These are phyloP conservation scores for Cavia porcellus DNA, from an alignment of 2,113 vertebrate genomes.

Conservation along the genomic window DNA sequence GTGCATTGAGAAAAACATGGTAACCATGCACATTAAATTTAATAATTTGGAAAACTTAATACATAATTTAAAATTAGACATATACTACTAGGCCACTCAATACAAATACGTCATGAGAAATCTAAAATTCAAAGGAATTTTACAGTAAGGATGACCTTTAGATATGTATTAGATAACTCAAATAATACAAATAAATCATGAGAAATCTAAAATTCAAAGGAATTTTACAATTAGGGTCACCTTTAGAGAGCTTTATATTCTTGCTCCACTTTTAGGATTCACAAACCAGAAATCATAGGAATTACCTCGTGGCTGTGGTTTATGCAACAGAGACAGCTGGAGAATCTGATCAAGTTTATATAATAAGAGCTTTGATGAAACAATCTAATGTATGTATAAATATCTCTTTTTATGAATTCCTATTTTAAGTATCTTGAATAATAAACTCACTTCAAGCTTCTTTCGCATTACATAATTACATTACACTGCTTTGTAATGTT, in stretches of 20 bases:
- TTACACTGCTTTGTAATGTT: neutral
- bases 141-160: neutral
- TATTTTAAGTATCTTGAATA: slow-evolving; percentile 13
- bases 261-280: neutral
- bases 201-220: neutral
- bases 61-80: neutral
- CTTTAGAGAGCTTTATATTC: neutral
- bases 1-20: neutral
- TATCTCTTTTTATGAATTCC: neutral
- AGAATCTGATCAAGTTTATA: neutral
- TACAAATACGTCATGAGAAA: neutral
- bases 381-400: neutral
- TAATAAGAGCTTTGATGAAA: neutral
- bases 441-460: neutral
- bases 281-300: neutral
- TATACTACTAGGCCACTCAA: neutral
- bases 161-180: neutral
- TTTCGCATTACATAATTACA: neutral
- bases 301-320: neutral
- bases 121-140: neutral
- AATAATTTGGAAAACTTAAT: neutral
- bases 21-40: slow-evolving; percentile 6
- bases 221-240: neutral
- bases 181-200: neutral
- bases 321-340: neutral